These are phyloP conservation scores for Galeopterus variegatus DNA, from an alignment of 2,113 vertebrate genomes.

Conservation along the genomic window DNA sequence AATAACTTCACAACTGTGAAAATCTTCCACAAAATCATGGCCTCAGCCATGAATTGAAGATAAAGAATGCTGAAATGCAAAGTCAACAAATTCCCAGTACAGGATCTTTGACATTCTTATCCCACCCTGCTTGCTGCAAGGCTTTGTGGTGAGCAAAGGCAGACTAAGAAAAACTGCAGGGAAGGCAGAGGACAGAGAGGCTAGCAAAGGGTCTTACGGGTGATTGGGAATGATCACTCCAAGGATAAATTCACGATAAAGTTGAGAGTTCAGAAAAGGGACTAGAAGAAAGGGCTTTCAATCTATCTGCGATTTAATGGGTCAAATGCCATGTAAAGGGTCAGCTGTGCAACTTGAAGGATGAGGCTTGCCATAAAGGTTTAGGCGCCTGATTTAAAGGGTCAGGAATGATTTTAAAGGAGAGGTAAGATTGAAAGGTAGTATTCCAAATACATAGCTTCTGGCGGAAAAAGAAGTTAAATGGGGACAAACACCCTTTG, in stretches of 20 bases:
- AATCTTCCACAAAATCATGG: background rate
- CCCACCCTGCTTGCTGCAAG: no score
- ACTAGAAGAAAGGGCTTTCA: background rate
- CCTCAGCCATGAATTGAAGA: background rate
- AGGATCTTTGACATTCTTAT: no score
- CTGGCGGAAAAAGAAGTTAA: background rate
- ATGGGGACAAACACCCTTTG: background rate
- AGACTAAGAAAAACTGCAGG: background rate
- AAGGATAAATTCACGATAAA: background rate
- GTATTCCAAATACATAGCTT: background rate
- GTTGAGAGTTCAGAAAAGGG: background rate
- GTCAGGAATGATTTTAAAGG: constrained; percentile 22
- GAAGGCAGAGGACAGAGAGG: background rate
- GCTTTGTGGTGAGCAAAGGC: background rate
- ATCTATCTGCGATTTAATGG: background rate
- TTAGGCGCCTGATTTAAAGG: background rate
- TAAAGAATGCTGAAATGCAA: no score
- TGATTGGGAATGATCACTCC: background rate
- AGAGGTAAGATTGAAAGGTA: background rate
- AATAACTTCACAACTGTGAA: background rate
- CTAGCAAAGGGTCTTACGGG: background rate
- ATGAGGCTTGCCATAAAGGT: background rate
- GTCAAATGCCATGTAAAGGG: background rate
- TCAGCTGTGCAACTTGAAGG: background rate
- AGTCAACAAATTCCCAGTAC: no score